A percentile compares a stretch with the other conserved stretches of the same genome.
phyloP scores from a whole-genome alignment of 2,113 vertebrate species.

The Tor tambroides region DNA sequence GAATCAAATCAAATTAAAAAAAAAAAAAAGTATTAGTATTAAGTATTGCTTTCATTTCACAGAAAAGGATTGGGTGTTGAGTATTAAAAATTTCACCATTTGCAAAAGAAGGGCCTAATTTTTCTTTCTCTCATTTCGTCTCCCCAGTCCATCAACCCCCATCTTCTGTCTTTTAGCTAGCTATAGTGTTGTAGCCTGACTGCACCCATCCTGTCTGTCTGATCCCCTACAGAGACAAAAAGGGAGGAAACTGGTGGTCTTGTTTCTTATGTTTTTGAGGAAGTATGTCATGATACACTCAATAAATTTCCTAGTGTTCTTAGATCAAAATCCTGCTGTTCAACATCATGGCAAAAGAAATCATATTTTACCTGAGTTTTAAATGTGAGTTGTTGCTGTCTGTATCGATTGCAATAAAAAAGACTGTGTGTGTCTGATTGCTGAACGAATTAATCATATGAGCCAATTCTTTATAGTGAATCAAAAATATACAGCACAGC shows the following conservation, averaged over 20 bases:
- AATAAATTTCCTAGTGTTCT: background rate
- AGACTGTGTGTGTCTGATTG: background rate
- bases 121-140: conserved; percentile 50
- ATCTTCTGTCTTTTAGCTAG: background rate
- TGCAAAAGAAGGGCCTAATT: background rate
- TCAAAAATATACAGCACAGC: background rate
- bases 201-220: conserved; percentile 41
- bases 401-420: background rate
- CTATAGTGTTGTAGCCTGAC: conserved; percentile 9
- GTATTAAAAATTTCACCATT: background rate
- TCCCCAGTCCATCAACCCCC: background rate
- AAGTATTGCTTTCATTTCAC: background rate
- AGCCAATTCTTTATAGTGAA: background rate
- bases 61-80: background rate
- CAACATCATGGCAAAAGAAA: too few species aligned
- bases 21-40: background rate
- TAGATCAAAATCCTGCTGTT: background rate
- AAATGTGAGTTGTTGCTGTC: background rate
- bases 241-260: background rate
- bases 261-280: conserved; percentile 2
- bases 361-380: background rate
- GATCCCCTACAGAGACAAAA: conserved; percentile 2
- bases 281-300: background rate
- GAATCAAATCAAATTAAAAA: background rate
- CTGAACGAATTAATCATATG: background rate